A percentile compares a stretch with the other conserved stretches of the same genome.
Conservation (phyloP, 1,140 invertebrate species). For the Chrysoperla carnea region DNA sequence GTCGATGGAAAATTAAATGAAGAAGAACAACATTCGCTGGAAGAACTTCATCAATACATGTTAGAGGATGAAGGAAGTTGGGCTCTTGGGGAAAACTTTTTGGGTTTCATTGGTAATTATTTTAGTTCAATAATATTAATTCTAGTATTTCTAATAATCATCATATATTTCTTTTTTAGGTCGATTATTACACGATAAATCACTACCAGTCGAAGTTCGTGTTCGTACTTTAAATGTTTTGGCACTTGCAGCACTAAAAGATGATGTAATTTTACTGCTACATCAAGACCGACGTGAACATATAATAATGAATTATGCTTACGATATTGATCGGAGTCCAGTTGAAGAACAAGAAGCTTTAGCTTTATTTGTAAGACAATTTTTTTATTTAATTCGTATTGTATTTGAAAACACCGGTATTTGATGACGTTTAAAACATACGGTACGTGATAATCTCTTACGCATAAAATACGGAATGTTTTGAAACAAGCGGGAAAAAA, state of each 20-base stretch:
- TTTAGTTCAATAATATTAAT: constrained; percentile 2
- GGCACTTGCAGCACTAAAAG: constrained; percentile 60
- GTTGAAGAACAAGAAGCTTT: constrained; percentile 59
- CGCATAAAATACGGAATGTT: not conserved
- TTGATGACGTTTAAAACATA: not conserved
- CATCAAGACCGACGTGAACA: constrained; percentile 82
- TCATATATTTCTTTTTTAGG: constrained; percentile 22
- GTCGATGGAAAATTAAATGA: constrained; percentile 44
- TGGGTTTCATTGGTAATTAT: constrained; percentile 55
- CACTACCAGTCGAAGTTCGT: constrained; percentile 33
- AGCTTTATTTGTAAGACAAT: constrained; percentile 55
- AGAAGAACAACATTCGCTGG: constrained; percentile 50
- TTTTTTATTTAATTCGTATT: constrained; percentile 2
- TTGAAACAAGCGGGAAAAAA: no score
- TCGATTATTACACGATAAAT: constrained; percentile 44
- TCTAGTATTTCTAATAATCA: not conserved
- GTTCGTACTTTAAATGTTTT: constrained; percentile 48
- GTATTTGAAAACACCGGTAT: constrained; percentile 1
- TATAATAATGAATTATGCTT: constrained; percentile 76
- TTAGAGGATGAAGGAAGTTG: constrained; percentile 76
- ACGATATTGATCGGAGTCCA: constrained; percentile 62
- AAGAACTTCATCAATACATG: constrained; percentile 73
- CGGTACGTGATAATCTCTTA: not conserved
- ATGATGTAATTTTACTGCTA: constrained; percentile 75
- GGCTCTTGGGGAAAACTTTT: constrained; percentile 77